Evolutionary conservation across 2,797 vertebrate genomes (phyloP), one percentile per base, ranked within the genome.

Genomic region (Onychomys arenicola): DNA sequence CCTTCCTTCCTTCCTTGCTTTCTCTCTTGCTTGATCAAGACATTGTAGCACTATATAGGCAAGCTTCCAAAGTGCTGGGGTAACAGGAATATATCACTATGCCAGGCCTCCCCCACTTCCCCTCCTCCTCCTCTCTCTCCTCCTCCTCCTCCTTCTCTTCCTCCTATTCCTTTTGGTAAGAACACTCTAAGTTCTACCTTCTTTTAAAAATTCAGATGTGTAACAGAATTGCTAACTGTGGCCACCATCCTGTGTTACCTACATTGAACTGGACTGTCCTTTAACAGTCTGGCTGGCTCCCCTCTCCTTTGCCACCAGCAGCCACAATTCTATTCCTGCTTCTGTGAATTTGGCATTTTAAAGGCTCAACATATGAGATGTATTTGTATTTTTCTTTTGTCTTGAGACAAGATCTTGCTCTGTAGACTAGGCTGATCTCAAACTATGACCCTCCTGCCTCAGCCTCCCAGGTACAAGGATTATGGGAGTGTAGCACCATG

Each of bases 191-290:
- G 43, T 16, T 87, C 21, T 55, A 6, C n/a, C 40, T 11, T 80
- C 73, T 46, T 52, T 57, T 52, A 16, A 78, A 49, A 10, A 29
- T 61, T 29, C 14, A 61, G 12, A 29, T 5, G 34, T 11, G 9
- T 34, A 12, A 12, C 25, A 11, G 3, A 13, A 2, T 4, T n/a
- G 19, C 43, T 27, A 52, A 34, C 49, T 21, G 0, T 13, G 32
- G 29, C 57, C 40, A 29, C 11, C 2, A 1, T 8, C 40, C 13
- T 52, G 10, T 21, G 11, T 78, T 19, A 73, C 46, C 40, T 27
- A 49, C 32, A 59, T 1, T 0, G 46, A 13, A 29, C 37, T 29
- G 23, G 19, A 25, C 9, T 34, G 8, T 5, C 4, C 21, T 11
- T 32, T 17, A 46, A 43, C 17, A 3, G 0, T 25, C 37, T 46